Percentiles rank a stretch among this genome's conserved stretches.
Evolutionary conservation across 2,113 vertebrate species (phyloP).

Genomic region (Phalacrocorax brasilianus): DNA sequence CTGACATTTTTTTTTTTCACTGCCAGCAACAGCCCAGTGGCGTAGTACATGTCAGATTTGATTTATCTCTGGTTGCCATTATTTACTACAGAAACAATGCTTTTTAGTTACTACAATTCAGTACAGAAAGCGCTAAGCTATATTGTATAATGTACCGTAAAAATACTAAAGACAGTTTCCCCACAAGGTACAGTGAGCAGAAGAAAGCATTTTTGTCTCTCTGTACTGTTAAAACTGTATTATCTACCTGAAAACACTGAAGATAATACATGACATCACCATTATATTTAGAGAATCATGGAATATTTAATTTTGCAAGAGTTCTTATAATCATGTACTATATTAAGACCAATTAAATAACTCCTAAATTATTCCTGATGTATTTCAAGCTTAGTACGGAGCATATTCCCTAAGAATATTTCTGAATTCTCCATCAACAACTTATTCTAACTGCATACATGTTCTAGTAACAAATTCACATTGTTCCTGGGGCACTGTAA

Average conservation of each 20-base stretch:
- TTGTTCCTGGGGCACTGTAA: neutral
- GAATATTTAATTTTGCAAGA: neutral
- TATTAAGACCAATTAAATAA: neutral
- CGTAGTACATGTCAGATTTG: neutral
- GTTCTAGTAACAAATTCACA: neutral
- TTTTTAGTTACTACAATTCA: conserved; percentile 19
- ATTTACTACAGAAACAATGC: conserved; percentile 25
- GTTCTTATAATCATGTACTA: neutral
- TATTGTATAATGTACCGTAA: neutral
- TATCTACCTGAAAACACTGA: neutral
- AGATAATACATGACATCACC: neutral
- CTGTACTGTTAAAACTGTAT: neutral
- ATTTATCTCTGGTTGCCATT: conserved; percentile 42
- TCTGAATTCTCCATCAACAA: neutral
- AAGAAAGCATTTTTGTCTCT: neutral
- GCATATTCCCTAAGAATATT: neutral
- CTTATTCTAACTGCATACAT: neutral
- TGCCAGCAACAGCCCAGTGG: neutral
- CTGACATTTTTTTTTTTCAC: neutral
- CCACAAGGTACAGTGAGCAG: neutral
- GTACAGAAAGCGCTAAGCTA: neutral
- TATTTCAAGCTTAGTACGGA: neutral
- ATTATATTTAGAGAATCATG: neutral
- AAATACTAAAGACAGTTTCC: neutral
- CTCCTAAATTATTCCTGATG: neutral